These are phyloP conservation scores for Oryzias javanicus DNA, from an alignment of 2,113 vertebrate species.

Conservation along the genomic window DNA sequence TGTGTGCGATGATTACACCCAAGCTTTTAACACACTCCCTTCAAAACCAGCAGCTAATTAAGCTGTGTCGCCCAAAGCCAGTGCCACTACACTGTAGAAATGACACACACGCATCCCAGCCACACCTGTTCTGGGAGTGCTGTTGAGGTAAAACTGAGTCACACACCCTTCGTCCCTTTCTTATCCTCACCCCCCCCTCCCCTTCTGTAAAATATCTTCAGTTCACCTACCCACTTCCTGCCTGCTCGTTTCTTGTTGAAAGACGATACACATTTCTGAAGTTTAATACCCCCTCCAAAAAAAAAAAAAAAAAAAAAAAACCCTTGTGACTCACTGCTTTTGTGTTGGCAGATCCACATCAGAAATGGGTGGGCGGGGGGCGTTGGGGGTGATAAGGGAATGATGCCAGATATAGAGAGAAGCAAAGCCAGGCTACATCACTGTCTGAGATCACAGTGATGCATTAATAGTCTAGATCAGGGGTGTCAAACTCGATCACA, in stretches of 20 bases:
- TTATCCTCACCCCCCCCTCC: slow-evolving; percentile 2
- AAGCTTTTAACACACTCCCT: slow-evolving; percentile 56
- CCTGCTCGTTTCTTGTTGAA: slow-evolving; percentile 24
- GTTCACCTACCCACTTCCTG: slow-evolving; percentile 20
- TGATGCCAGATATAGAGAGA: slow-evolving; percentile 47
- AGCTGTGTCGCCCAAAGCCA: slow-evolving; percentile 43
- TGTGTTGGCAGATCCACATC: slow-evolving; percentile 49
- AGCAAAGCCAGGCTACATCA: slow-evolving; percentile 51
- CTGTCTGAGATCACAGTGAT: slow-evolving; percentile 64
- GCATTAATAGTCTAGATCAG: slow-evolving; percentile 48
- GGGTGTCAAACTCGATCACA: no score
- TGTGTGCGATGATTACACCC: slow-evolving; percentile 54
- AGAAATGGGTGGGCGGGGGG: slow-evolving; percentile 17
- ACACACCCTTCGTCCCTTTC: slow-evolving; percentile 32
- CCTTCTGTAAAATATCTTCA: slow-evolving; percentile 20
- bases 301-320: background rate
- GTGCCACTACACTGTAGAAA: slow-evolving; percentile 43
- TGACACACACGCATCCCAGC: slow-evolving; percentile 31
- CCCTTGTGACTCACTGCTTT: slow-evolving; percentile 51
- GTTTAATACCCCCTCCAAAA: background rate
- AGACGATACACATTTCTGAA: background rate
- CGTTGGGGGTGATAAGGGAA: slow-evolving; percentile 32
- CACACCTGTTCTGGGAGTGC: slow-evolving; percentile 62
- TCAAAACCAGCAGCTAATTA: slow-evolving; percentile 62
- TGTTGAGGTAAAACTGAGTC: slow-evolving; percentile 62